A percentile compares a stretch with the other conserved stretches of the same genome.
These are phyloP conservation scores for Cosmorhoe ocellata DNA, from an alignment of 2,888 invertebrate species.

Conservation along the genomic window DNA sequence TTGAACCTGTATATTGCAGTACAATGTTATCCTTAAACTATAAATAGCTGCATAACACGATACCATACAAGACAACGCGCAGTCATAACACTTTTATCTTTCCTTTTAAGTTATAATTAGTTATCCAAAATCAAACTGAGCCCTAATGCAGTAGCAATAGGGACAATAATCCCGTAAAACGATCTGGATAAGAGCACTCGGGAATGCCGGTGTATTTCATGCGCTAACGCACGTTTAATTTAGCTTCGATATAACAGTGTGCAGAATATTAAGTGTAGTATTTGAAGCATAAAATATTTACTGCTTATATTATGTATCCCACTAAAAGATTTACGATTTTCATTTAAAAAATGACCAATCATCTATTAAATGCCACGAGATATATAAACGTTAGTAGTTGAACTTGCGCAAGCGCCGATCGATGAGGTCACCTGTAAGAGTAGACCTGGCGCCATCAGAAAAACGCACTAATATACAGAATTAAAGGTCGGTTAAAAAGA, in stretches of 20 bases:
- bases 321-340: no score
- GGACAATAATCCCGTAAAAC: background rate
- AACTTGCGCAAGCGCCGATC: conserved; percentile 29
- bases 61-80: conserved; percentile 16
- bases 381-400: conserved; percentile 11
- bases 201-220: conserved; percentile 11
- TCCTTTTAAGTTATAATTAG: conserved; percentile 15
- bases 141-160: background rate
- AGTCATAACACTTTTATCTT: conserved; percentile 13
- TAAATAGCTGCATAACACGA: conserved; percentile 14
- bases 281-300: no score
- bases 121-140: background rate
- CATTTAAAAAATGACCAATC: no score
- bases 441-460: conserved; percentile 16
- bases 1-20: background rate
- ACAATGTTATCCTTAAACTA: conserved; percentile 12
- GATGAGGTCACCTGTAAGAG: conserved; percentile 22
- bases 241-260: conserved; percentile 5
- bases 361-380: no score
- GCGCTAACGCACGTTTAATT: conserved; percentile 3
- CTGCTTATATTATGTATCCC: no score
- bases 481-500: background rate
- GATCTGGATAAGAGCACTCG: conserved; percentile 7
- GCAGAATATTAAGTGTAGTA: background rate
- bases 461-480: conserved; percentile 1